phyloP scores from a whole-genome alignment of 35 echinoderm and acorn worm genomes.

The Heliocidaris erythrogramma region DNA sequence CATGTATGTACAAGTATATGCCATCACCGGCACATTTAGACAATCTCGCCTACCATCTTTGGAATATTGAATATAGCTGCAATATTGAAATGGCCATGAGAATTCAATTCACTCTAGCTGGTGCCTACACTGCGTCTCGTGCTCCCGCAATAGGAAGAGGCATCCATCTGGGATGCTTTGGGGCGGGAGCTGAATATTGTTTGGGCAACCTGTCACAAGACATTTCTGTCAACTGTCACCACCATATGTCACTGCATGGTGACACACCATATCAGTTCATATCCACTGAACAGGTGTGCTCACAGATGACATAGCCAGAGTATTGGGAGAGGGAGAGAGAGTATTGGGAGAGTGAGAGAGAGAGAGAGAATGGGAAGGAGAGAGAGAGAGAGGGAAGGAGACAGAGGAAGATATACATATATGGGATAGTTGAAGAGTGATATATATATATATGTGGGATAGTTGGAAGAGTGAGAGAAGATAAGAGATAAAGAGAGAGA shows the following conservation, averaged over 20 bases:
- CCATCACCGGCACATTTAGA: slow-evolving; percentile 8
- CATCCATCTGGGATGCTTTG: background rate
- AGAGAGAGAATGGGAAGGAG: background rate
- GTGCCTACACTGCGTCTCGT: background rate
- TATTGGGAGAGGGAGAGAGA: background rate
- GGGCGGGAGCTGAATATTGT: slow-evolving; percentile 2
- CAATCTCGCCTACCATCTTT: background rate
- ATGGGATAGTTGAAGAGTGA: too few relatives aligned
- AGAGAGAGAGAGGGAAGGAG: background rate
- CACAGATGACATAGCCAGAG: background rate
- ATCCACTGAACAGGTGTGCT: background rate
- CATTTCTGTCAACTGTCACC: background rate
- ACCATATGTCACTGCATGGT: background rate
- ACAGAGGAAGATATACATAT: background rate
- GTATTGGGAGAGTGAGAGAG: background rate
- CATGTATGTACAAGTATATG: background rate
- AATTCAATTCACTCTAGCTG: background rate
- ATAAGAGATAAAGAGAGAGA: background rate
- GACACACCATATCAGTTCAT: background rate
- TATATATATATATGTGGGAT: too few relatives aligned
- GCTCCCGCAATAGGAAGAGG: background rate
- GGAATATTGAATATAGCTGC: background rate
- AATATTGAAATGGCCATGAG: background rate
- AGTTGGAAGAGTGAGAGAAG: background rate
- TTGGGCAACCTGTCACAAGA: background rate